These are phyloP conservation scores for Saxicola maurus DNA, from an alignment of 2,797 vertebrate species.

Conservation along the genomic window DNA sequence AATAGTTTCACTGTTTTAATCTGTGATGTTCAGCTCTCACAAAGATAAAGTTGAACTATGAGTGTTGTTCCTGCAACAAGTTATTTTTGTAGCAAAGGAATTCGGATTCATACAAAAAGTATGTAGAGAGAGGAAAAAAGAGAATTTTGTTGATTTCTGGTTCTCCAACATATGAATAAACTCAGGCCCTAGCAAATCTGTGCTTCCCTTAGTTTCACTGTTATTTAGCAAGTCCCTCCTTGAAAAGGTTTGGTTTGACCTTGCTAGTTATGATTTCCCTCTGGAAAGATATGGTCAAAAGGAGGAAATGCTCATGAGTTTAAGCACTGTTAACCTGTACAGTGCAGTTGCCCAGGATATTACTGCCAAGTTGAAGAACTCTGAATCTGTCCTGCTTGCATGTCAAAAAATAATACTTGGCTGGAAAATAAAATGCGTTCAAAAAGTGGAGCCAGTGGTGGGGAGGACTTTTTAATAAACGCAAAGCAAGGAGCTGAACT, in stretches of 20 bases:
- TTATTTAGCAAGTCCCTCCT: not conserved
- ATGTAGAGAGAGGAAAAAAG: not conserved
- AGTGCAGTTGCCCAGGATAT: not conserved
- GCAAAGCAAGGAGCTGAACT: not conserved
- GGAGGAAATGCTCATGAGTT: not conserved
- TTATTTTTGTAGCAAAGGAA: not conserved
- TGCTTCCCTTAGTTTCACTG: not conserved
- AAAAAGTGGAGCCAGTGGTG: not conserved
- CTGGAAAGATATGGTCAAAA: not conserved
- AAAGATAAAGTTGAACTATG: not conserved
- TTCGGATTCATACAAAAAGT: not conserved
- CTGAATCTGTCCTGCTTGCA: not conserved
- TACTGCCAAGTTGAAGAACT: not conserved
- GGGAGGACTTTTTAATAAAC: not conserved
- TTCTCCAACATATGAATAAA: not conserved
- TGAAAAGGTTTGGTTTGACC: not conserved
- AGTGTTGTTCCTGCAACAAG: not conserved
- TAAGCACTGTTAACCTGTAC: not conserved
- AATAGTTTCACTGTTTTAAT: not conserved
- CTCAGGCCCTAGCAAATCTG: not conserved
- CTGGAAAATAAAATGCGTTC: not conserved
- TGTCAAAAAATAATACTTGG: not conserved
- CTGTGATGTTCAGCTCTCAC: accelerated
- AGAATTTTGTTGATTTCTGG: not conserved
- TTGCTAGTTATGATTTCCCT: not conserved